phyloP scores from a whole-genome alignment of 2,888 invertebrate genomes.

The Eupeodes luniger region DNA sequence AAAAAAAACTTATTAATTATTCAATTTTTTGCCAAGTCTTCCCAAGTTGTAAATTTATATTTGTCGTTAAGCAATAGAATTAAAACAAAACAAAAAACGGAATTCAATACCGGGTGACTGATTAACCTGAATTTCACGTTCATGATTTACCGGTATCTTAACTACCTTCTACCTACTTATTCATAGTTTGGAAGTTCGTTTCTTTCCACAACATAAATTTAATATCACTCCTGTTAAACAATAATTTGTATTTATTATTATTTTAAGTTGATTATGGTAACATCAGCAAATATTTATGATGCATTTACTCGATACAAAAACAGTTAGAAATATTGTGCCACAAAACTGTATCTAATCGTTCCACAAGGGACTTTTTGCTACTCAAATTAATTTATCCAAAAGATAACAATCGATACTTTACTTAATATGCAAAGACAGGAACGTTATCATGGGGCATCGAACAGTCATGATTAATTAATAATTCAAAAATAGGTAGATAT shows the following conservation, averaged over 20 bases:
- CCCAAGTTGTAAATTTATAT: constrained; percentile 5
- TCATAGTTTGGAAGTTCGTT: constrained; percentile 1
- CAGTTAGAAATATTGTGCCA: background rate
- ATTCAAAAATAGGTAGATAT: background rate
- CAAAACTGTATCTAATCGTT: background rate
- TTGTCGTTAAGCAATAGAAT: background rate
- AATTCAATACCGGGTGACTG: constrained; percentile 33
- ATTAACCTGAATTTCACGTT: constrained; percentile 44
- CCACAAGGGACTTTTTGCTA: background rate
- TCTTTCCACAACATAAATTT: background rate
- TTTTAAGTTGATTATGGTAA: background rate
- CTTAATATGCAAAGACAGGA: background rate
- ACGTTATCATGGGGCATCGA: background rate
- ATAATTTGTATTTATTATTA: background rate
- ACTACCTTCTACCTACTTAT: too few species aligned
- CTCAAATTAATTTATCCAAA: constrained; percentile 5
- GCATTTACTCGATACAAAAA: constrained; percentile 36
- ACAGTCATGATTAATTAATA: background rate
- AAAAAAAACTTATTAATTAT: constrained; percentile 4
- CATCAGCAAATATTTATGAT: constrained; percentile 19
- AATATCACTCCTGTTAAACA: background rate
- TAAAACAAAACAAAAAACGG: background rate
- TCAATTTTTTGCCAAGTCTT: constrained; percentile 9
- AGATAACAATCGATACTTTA: constrained; percentile 39
- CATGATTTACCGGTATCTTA: background rate